phyloP scores from a whole-genome alignment of 2,888 invertebrate species.

The Pherbina coryleti region DNA sequence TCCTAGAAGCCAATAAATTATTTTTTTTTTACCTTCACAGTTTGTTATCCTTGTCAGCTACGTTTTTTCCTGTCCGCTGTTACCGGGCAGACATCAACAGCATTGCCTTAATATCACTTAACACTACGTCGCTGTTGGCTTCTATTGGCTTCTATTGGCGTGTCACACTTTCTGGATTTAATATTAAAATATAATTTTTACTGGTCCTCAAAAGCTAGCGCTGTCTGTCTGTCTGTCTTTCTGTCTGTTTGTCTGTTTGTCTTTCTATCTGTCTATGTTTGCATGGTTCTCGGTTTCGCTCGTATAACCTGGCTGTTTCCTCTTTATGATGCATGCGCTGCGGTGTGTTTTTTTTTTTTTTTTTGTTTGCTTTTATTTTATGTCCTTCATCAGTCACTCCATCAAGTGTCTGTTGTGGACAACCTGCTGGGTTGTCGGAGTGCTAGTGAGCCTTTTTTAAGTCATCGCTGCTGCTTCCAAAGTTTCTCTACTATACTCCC shows the following conservation, averaged over 20 bases:
- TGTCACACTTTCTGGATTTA: too few relatives aligned
- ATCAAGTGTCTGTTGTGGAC: not conserved
- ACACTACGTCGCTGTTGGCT: not conserved
- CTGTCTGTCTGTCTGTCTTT: not conserved
- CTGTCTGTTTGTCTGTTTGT: not conserved
- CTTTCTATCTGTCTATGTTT: not conserved
- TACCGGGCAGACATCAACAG: not conserved
- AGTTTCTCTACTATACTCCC: not conserved
- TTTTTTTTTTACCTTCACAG: not conserved
- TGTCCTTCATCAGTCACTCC: not conserved
- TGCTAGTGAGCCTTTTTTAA: not conserved
- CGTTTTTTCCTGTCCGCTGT: not conserved
- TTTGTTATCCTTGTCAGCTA: too few relatives aligned
- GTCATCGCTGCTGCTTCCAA: not conserved
- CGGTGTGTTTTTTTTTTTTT: too few relatives aligned
- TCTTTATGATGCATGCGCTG: not conserved
- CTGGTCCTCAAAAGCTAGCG: not conserved
- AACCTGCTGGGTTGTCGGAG: not conserved
- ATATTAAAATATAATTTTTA: too few relatives aligned
- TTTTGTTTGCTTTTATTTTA: not conserved
- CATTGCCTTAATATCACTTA: not conserved
- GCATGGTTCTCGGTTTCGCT: not conserved
- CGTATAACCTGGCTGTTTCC: not conserved
- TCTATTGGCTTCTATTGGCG: not conserved
- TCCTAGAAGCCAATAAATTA: conserved; percentile 16